These are phyloP conservation scores for Apis laboriosa DNA, from an alignment of 1,140 invertebrate species.

Conservation along the genomic window DNA sequence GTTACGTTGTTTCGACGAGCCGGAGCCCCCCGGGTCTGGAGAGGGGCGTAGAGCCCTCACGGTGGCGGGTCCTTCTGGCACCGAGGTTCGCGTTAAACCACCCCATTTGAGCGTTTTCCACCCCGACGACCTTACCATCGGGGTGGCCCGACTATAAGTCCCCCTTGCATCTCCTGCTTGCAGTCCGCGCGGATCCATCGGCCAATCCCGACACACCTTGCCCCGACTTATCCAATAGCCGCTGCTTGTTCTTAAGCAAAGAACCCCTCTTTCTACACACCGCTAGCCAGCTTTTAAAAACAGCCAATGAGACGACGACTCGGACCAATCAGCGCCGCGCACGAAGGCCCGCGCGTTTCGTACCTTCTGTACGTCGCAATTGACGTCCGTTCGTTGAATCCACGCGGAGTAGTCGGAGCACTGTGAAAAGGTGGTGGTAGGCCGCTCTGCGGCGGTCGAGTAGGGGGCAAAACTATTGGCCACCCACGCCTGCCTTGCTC, in stretches of 20 bases:
- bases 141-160: slow-evolving; percentile 75
- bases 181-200: slow-evolving; percentile 72
- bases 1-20: slow-evolving; percentile 79
- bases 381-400: slow-evolving; percentile 64
- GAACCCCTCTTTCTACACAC: slow-evolving; percentile 56
- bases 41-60: slow-evolving; percentile 62
- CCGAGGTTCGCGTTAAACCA: slow-evolving; percentile 81
- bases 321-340: slow-evolving; percentile 60
- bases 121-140: slow-evolving; percentile 79
- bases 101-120: slow-evolving; percentile 82
- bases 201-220: slow-evolving; percentile 56
- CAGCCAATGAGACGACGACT: slow-evolving; percentile 60
- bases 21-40: slow-evolving; percentile 54
- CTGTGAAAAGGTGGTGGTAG: slow-evolving; percentile 51
- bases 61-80: slow-evolving; percentile 78
- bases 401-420: slow-evolving; percentile 67
- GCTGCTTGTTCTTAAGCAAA: slow-evolving; percentile 61
- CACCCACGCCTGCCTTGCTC: slow-evolving; percentile 74
- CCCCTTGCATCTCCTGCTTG: slow-evolving; percentile 37
- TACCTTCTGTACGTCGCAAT: not conserved
- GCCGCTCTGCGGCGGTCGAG: slow-evolving; percentile 56
- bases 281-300: slow-evolving; percentile 66
- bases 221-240: slow-evolving; percentile 65
- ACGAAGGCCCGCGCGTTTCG: slow-evolving; percentile 5
- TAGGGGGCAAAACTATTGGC: slow-evolving; percentile 78